Evolutionary conservation across 2,113 vertebrate genomes (phyloP), one percentile per base, ranked within the genome.

Genomic region (Symphodus melops): DNA sequence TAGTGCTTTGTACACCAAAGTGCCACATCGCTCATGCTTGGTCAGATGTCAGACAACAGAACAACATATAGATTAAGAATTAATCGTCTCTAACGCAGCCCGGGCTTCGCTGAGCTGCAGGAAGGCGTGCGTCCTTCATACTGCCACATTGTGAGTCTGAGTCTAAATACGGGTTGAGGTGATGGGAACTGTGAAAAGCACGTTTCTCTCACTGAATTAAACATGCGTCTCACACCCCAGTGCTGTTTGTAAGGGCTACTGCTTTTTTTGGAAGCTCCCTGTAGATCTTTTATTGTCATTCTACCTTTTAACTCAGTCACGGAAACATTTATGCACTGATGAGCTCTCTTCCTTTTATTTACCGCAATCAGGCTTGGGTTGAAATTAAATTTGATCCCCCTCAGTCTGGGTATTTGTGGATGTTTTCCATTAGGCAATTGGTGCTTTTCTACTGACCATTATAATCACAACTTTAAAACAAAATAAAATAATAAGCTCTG

Each of bases 121-220:
- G 36, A 25, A 19, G 55, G 37, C 11, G 0, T 52, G 16, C 20
- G 37, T 14, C 59, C 48, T 73, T 33, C 49, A 55, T 36, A 39
- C 20, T 54, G 36, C 53, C 17, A 49, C 61, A 68, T 52, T 68
- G 42, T 64, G 57, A 84, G 8, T 17, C 6, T 64, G 49, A 55
- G 4, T 68, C 36, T 57, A 61, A 78, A 69, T 72, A 63, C 69
- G 48, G 46, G 25, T 44, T 37, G 23, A 56, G 48, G 65, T 17
- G 12, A 42, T 28, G 63, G 25, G 51, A 20, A 41, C 58, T 69
- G 72, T 72, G 60, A 76, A 76, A 72, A 75, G 65, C 59, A 44
- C 70, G 41, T 76, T 68, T 75, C 68, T 81, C 12, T 65, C 68
- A 51, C 54, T 84, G 75, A 86, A 87, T 84, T 82, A 82, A 78